Percentiles rank a stretch among this genome's conserved stretches.
phyloP scores from a whole-genome alignment of 2,113 vertebrate genomes.

The Otolemur garnettii region DNA sequence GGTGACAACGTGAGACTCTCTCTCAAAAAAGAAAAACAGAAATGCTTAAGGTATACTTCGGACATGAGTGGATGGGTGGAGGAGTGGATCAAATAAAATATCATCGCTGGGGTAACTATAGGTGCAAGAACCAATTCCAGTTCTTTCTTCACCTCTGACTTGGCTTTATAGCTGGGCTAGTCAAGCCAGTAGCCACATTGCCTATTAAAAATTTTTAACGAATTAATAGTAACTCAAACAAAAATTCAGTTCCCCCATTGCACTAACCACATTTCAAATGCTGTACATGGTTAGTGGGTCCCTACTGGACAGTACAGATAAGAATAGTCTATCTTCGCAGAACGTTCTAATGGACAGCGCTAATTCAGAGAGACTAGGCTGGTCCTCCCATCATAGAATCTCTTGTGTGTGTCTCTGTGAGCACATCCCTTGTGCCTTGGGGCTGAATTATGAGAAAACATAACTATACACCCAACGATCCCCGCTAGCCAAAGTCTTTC shows the following conservation, averaged over 20 bases:
- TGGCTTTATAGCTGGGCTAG: neutral
- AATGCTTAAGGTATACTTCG: neutral
- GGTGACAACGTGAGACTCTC: too few relatives aligned
- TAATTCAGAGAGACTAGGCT: neutral
- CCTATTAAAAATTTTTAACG: slow-evolving; percentile 1
- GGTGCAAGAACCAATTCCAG: neutral
- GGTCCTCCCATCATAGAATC: fast-evolving
- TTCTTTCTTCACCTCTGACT: neutral
- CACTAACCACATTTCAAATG: neutral
- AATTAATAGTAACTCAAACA: neutral
- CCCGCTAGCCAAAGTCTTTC: neutral
- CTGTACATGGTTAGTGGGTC: neutral
- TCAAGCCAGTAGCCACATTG: neutral
- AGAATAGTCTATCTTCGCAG: neutral
- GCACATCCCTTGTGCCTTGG: neutral
- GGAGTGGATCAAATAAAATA: neutral
- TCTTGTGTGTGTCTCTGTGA: neutral
- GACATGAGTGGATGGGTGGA: neutral
- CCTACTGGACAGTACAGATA: neutral
- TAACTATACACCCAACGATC: neutral
- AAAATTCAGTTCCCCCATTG: neutral
- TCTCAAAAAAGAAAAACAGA: neutral
- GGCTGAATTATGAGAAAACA: slow-evolving; percentile 9
- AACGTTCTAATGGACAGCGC: neutral
- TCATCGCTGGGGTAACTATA: neutral